A percentile compares a stretch with the other conserved stretches of the same genome.
Evolutionary conservation across 37 sponge, comb jelly and placozoan genomes (phyloP).

Genomic region (Cladorhizidae sp.): DNA sequence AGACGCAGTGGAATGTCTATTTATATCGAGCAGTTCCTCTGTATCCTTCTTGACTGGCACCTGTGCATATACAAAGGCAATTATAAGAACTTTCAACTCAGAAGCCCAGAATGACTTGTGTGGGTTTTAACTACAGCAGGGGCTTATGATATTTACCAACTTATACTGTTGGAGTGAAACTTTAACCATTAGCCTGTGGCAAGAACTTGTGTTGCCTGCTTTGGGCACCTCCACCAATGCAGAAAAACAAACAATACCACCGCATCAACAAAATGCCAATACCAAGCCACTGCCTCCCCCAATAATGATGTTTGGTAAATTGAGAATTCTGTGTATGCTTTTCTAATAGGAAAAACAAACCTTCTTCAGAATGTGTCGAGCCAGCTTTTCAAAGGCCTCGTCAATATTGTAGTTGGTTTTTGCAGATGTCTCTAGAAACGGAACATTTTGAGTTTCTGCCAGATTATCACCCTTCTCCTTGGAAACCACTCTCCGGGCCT

Average conservation of each 20-base stretch:
- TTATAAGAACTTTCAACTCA: neutral
- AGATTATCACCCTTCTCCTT: slow-evolving; percentile 78
- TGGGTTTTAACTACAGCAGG: neutral
- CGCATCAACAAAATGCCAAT: no score
- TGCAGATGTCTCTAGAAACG: slow-evolving; percentile 89
- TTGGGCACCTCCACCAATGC: no score
- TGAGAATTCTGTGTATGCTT: no score
- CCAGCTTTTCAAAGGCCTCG: slow-evolving; percentile 67
- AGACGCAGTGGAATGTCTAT: neutral
- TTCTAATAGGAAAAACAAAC: slow-evolving; percentile 25
- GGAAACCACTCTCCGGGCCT: slow-evolving; percentile 66
- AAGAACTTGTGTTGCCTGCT: no score
- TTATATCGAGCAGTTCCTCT: slow-evolving; percentile 15
- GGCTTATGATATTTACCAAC: neutral
- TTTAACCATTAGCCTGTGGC: no score
- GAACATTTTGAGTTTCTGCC: slow-evolving; percentile 71
- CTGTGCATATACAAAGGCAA: neutral
- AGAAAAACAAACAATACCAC: no score
- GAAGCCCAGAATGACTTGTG: neutral
- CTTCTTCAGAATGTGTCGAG: slow-evolving; percentile 59
- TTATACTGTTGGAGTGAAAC: neutral
- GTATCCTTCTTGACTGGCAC: slow-evolving; percentile 16
- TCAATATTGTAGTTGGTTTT: slow-evolving; percentile 86
- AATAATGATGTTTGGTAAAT: no score
- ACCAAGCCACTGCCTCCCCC: no score